Evolutionary conservation across 2,888 invertebrate genomes (phyloP).

Genomic region (Pollenia griseotomentosa): DNA sequence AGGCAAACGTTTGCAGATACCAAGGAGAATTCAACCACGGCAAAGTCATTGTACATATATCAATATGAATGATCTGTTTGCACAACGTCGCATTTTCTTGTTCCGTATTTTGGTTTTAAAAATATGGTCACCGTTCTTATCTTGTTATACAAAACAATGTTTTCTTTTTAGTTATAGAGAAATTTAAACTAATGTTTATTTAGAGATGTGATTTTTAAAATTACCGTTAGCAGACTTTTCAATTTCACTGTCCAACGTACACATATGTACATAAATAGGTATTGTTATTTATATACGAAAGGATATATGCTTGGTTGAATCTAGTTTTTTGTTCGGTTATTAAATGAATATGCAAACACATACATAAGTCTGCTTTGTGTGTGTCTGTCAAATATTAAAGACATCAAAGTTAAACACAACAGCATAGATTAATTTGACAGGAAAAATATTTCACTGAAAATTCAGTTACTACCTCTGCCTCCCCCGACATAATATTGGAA

Average conservation of each 20-base stretch:
- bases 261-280: background rate
- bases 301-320: slow-evolving; percentile 70
- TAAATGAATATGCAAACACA: slow-evolving; percentile 58
- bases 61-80: no score
- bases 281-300: slow-evolving; percentile 7
- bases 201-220: no score
- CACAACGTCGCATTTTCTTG: no score
- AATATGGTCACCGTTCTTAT: no score
- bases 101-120: no score
- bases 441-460: slow-evolving; percentile 29
- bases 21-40: no score
- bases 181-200: no score
- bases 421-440: slow-evolving; percentile 46
- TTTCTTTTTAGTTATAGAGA: no score
- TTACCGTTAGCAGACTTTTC: slow-evolving; percentile 18
- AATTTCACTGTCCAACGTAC: background rate
- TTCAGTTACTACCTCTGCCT: background rate
- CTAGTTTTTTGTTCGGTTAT: slow-evolving; percentile 28
- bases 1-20: background rate
- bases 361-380: slow-evolving; percentile 9
- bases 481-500: background rate
- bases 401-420: slow-evolving; percentile 44
- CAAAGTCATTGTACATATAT: no score
- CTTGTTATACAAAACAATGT: no score
- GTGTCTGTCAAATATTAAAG: slow-evolving; percentile 53